Conservation (phyloP, 2,888 invertebrate genomes). For the Agrotis clavis region DNA sequence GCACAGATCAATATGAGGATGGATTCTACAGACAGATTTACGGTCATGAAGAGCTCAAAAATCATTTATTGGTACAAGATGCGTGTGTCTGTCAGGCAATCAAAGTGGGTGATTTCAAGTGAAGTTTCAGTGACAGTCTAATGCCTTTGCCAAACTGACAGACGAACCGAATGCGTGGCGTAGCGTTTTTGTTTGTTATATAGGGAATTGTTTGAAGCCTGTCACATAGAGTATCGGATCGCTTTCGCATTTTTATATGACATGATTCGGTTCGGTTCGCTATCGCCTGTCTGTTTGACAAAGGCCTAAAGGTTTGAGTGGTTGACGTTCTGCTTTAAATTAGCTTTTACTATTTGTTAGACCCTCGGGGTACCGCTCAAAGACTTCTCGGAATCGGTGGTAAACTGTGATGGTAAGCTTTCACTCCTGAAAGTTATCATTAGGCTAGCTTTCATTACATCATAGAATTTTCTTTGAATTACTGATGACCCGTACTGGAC, state of each 20-base stretch:
- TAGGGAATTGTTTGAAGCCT: too few species aligned
- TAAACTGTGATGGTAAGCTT: neutral
- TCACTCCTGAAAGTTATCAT: neutral
- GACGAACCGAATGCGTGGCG: too few species aligned
- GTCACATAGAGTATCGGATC: too few species aligned
- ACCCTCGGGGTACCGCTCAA: too few species aligned
- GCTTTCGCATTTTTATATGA: too few species aligned
- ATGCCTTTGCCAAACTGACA: too few species aligned
- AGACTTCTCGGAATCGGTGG: neutral
- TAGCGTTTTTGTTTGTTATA: too few species aligned
- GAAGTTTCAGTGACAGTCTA: neutral
- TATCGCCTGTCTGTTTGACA: too few species aligned
- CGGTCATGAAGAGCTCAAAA: neutral
- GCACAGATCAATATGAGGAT: neutral
- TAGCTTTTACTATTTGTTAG: too few species aligned
- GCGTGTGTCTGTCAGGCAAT: neutral
- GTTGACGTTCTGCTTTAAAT: neutral
- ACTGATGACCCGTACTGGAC: neutral
- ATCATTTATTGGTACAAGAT: neutral
- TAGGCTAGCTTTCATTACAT: too few species aligned
- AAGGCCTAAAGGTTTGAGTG: neutral
- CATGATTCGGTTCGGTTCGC: too few species aligned
- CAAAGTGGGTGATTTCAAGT: neutral
- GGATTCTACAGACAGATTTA: neutral
- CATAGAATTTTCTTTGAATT: neutral